These are phyloP conservation scores for Phylloscopus collybita DNA, from an alignment of 2,797 vertebrate genomes.

Conservation along the genomic window DNA sequence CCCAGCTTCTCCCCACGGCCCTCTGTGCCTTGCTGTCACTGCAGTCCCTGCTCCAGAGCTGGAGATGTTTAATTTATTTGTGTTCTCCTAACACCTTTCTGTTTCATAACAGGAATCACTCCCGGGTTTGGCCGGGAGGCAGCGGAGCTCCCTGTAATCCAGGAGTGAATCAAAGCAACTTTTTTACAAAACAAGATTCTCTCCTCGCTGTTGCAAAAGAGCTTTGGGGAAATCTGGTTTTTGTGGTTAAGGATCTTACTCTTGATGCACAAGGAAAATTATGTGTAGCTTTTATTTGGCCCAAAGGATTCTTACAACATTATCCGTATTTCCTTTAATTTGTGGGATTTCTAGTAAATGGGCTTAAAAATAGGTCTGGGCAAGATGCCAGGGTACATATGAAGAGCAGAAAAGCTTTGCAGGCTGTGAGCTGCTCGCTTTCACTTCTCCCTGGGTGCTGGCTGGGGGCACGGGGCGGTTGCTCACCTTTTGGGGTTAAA, in stretches of 20 bases:
- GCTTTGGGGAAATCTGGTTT: constrained; percentile 70
- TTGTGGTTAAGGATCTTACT: constrained; percentile 72
- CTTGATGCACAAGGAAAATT: constrained; percentile 54
- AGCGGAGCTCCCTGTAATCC: constrained; percentile 3
- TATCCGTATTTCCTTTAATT: constrained; percentile 82
- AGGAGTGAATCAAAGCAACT: constrained; percentile 56
- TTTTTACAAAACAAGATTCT: constrained; percentile 65
- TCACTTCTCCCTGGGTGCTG: background rate
- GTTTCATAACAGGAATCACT: constrained; percentile 11
- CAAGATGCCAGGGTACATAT: constrained; percentile 72
- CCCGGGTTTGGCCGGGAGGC: constrained; percentile 10
- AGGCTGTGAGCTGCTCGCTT: constrained; percentile 31
- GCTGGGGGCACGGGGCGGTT: background rate
- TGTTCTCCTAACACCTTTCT: constrained; percentile 7
- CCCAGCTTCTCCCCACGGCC: background rate
- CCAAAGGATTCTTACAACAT: constrained; percentile 79
- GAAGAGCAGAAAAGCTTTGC: constrained; percentile 54
- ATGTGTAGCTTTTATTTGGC: constrained; percentile 72
- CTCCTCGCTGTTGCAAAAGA: constrained; percentile 67
- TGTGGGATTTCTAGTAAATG: constrained; percentile 85
- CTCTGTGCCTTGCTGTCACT: background rate
- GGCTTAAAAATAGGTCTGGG: constrained; percentile 83
- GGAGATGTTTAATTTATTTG: background rate
- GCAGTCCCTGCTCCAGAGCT: background rate
- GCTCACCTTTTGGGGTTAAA: constrained; percentile 20